Percentiles rank a stretch among this genome's conserved stretches.
Evolutionary conservation across 1,140 invertebrate species (phyloP).

Genomic region (Drosophila micromelanica): DNA sequence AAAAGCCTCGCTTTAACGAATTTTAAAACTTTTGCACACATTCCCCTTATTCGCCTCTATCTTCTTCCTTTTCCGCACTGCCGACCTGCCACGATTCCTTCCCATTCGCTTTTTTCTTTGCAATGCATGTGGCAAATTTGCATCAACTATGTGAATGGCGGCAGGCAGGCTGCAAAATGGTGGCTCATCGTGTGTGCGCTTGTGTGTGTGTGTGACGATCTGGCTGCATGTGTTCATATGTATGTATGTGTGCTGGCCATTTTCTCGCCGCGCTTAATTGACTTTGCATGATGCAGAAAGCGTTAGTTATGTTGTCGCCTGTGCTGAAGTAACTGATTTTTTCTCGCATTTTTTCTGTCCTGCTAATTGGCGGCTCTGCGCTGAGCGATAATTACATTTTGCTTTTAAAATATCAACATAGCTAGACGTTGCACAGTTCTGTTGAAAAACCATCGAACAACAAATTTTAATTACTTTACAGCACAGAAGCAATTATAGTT

Average conservation of each 20-base stretch:
- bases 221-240: background rate
- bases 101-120: conserved; percentile 22
- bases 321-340: background rate
- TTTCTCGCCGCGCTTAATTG: conserved; percentile 59
- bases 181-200: background rate
- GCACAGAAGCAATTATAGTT: background rate
- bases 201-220: background rate
- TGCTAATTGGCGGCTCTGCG: conserved; percentile 25
- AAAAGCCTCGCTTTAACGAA: conserved; percentile 52
- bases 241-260: conserved; percentile 35
- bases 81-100: conserved; percentile 13
- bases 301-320: conserved; percentile 42
- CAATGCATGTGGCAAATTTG: conserved; percentile 54
- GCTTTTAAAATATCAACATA: background rate
- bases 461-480: background rate
- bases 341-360: background rate
- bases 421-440: no score
- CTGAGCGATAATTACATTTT: conserved; percentile 40
- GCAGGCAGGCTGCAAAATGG: conserved; percentile 46
- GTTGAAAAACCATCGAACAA: background rate
- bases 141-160: conserved; percentile 52
- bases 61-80: background rate
- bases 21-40: conserved; percentile 42
- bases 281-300: conserved; percentile 59
- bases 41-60: background rate